phyloP scores from a whole-genome alignment of 2,113 vertebrate genomes.

The Lanius collurio region DNA sequence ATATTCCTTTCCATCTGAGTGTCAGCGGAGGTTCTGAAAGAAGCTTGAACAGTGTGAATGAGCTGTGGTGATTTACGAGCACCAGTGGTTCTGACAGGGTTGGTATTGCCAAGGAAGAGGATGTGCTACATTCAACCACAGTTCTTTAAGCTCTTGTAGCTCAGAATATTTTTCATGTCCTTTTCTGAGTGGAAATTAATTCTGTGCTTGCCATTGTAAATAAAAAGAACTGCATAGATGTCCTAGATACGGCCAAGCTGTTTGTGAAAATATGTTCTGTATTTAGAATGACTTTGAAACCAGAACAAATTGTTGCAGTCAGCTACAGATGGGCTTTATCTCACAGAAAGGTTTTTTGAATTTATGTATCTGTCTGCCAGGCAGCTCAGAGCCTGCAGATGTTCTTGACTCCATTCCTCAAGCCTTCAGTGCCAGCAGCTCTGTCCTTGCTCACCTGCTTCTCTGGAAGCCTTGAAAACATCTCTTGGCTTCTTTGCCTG shows the following conservation, averaged over 20 bases:
- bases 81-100: neutral
- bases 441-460: neutral
- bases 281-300: neutral
- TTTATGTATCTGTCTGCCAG: neutral
- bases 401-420: neutral
- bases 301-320: neutral
- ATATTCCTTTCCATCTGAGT: neutral
- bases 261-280: neutral
- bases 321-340: neutral
- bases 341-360: neutral
- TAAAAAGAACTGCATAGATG: neutral
- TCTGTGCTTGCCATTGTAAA: neutral
- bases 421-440: neutral
- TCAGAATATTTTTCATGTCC: neutral
- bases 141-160: neutral
- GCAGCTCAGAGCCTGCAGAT: neutral
- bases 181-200: neutral
- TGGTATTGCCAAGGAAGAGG: neutral
- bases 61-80: accelerated
- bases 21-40: neutral
- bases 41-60: neutral
- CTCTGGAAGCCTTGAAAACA: neutral
- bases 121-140: accelerated
- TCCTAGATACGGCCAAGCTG: neutral
- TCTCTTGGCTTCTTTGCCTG: neutral